These are phyloP conservation scores for Pristionchus japonicus DNA, from an alignment of 2,888 invertebrate genomes.

Conservation along the genomic window DNA sequence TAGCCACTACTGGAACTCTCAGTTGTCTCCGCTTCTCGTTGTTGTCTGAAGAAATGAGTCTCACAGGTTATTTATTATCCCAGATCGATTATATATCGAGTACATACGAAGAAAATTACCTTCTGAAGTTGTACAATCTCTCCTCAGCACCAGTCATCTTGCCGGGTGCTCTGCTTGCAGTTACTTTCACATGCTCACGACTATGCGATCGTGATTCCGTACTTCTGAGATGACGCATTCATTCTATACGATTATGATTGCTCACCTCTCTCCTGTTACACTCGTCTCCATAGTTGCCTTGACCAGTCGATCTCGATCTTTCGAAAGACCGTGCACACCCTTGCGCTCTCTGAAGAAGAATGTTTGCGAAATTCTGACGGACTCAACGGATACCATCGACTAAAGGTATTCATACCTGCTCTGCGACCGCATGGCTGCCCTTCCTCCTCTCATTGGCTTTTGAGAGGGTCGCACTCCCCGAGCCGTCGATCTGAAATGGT, in stretches of 20 bases:
- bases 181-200: not conserved
- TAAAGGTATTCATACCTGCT: not conserved
- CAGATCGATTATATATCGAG: too few relatives aligned
- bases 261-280: not conserved
- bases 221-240: not conserved
- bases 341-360: not conserved
- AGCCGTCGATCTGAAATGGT: not conserved
- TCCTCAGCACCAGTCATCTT: slow-evolving; percentile 17
- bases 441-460: not conserved
- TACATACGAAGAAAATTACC: too few relatives aligned
- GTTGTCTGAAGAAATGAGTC: not conserved
- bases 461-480: not conserved
- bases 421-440: not conserved
- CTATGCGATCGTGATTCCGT: not conserved
- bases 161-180: not conserved
- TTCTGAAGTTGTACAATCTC: slow-evolving; percentile 4
- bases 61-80: too few relatives aligned
- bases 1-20: not conserved
- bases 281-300: slow-evolving; percentile 27
- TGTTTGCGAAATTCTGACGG: not conserved
- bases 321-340: slow-evolving; percentile 6
- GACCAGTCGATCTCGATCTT: slow-evolving; percentile 9
- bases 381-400: too few relatives aligned
- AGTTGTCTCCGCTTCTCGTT: not conserved
- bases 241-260: too few relatives aligned